A percentile compares a stretch with the other conserved stretches of the same genome.
phyloP scores from a whole-genome alignment of 2,888 invertebrate species.

The Temnothorax rugatulus region DNA sequence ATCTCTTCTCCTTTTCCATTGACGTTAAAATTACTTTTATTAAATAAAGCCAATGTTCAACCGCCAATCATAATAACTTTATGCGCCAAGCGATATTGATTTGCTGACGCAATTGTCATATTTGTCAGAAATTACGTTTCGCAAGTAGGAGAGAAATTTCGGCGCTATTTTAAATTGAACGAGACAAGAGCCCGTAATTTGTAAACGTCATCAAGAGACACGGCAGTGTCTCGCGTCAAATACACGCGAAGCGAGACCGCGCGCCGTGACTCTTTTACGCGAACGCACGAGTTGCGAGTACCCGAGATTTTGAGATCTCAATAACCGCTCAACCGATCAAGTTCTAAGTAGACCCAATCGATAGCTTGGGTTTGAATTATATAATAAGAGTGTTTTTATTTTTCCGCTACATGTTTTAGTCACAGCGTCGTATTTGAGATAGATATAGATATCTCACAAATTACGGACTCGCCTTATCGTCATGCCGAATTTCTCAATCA shows the following conservation, averaged over 20 bases:
- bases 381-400: no score
- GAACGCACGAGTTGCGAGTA: no score
- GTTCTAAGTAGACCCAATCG: no score
- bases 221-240: no score
- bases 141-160: not conserved
- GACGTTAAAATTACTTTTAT: not conserved
- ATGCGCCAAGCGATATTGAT: not conserved
- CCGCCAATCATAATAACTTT: not conserved
- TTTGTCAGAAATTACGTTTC: not conserved
- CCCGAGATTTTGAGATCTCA: no score
- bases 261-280: no score
- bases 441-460: not conserved
- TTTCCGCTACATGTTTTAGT: not conserved
- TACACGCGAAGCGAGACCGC: no score
- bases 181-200: not conserved
- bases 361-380: no score
- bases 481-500: slow-evolving; percentile 14
- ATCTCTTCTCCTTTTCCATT: not conserved
- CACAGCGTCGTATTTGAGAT: not conserved
- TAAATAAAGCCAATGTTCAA: not conserved
- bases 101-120: not conserved
- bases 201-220: not conserved
- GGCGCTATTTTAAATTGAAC: not conserved
- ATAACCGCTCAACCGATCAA: no score
- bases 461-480: not conserved